Conservation (phyloP, 2,113 vertebrate species). For the Manacus vitellinus region DNA sequence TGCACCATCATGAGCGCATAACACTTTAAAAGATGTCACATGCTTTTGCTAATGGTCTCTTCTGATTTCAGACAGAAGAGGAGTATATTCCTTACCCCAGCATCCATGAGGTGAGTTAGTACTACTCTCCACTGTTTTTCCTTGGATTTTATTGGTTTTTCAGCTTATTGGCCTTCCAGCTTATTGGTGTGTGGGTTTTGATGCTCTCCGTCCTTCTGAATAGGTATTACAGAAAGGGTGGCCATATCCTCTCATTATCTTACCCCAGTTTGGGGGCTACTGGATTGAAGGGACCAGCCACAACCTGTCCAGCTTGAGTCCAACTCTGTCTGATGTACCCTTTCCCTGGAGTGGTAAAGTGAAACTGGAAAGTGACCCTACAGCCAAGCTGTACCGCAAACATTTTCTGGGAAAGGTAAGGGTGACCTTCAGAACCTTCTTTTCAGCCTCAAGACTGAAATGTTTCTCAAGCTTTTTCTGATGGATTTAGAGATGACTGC, state of each 20-base stretch:
- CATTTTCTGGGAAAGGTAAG: slow-evolving; percentile 85
- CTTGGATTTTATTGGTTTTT: neutral
- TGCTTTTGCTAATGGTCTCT: slow-evolving; percentile 1
- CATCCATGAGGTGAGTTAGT: slow-evolving; percentile 69
- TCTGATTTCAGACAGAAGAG: slow-evolving; percentile 68
- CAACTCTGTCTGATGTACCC: slow-evolving; percentile 65
- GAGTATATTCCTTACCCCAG: slow-evolving; percentile 71
- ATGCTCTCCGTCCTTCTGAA: neutral
- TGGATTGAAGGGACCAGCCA: slow-evolving; percentile 85
- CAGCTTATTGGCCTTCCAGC: neutral
- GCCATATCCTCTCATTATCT: slow-evolving; percentile 83
- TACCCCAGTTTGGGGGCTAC: slow-evolving; percentile 85
- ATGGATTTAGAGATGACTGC: neutral
- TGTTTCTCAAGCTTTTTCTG: neutral
- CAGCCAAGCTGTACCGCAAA: slow-evolving; percentile 83
- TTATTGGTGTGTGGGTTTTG: neutral
- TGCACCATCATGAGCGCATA: neutral
- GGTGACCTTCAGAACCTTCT: neutral
- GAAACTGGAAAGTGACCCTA: slow-evolving; percentile 85
- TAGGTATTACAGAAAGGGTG: slow-evolving; percentile 79
- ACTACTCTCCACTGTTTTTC: neutral
- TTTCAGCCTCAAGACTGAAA: neutral
- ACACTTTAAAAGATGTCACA: neutral
- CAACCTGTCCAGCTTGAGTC: slow-evolving; percentile 70
- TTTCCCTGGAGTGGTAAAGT: slow-evolving; percentile 74